Percentiles rank a stretch among this genome's conserved stretches.
Evolutionary conservation across 2,797 vertebrate genomes (phyloP).

Genomic region (Gymnoscopelus microlampas): DNA sequence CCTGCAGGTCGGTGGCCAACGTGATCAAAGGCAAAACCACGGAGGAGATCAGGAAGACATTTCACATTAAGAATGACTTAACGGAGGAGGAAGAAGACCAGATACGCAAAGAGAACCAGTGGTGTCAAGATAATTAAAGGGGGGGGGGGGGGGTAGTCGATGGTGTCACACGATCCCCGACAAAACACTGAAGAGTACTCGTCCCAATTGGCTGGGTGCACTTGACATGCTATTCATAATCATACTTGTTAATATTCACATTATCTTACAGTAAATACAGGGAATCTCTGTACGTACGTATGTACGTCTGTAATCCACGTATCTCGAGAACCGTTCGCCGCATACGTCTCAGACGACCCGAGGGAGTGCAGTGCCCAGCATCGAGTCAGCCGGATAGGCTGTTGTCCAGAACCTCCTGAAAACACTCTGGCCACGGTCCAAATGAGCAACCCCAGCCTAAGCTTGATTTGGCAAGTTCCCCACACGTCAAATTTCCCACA

Average conservation of each 20-base stretch:
- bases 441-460: too few relatives aligned
- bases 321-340: too few relatives aligned
- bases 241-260: constrained; percentile 91
- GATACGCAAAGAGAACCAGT: constrained; percentile 99
- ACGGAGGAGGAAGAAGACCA: constrained; percentile 99
- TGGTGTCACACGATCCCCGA: constrained; percentile 78
- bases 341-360: too few relatives aligned
- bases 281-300: too few relatives aligned
- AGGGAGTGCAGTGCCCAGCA: too few relatives aligned
- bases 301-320: too few relatives aligned
- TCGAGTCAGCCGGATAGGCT: too few relatives aligned
- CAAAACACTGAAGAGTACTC: constrained; percentile 86
- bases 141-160: constrained; percentile 29
- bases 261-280: constrained; percentile 11
- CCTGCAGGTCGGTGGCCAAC: constrained; percentile 96
- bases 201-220: constrained; percentile 93
- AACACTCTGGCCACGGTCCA: too few relatives aligned
- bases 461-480: too few relatives aligned
- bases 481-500: too few relatives aligned
- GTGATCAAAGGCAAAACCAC: constrained; percentile 99
- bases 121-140: constrained; percentile 97
- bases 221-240: constrained; percentile 93
- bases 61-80: constrained; percentile 99
- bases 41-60: constrained; percentile 99
- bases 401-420: too few relatives aligned